Conservation (phyloP, 2,888 invertebrate genomes). For the Hyalella azteca region DNA sequence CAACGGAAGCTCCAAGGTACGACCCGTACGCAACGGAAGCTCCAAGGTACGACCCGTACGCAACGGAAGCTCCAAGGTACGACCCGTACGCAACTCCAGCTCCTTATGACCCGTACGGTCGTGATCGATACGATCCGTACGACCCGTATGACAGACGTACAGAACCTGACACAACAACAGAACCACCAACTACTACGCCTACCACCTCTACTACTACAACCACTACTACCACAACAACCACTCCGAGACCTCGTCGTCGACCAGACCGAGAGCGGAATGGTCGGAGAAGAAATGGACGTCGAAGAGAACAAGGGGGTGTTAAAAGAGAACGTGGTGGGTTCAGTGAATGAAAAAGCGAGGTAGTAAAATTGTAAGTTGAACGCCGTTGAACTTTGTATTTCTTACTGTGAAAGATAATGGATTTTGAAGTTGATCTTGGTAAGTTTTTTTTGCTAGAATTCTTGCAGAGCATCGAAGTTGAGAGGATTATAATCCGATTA, state of each 20-base stretch:
- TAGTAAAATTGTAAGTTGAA: too few relatives aligned
- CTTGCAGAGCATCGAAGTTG: too few relatives aligned
- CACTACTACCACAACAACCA: conserved; percentile 19
- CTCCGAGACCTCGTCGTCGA: conserved; percentile 21
- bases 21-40: conserved; percentile 29
- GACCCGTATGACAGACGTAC: conserved; percentile 42
- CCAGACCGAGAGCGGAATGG: conserved; percentile 23
- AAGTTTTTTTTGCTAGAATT: too few relatives aligned
- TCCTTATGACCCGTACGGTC: conserved; percentile 45
- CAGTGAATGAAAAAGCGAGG: too few relatives aligned
- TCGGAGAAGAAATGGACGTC: conserved; percentile 15
- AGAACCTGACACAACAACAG: conserved; percentile 13
- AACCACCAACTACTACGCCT: conserved; percentile 20
- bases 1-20: conserved; percentile 15
- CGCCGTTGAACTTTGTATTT: too few relatives aligned
- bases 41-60: conserved; percentile 16
- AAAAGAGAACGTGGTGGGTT: neutral
- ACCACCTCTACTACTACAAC: conserved; percentile 24
- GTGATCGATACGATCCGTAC: conserved; percentile 40
- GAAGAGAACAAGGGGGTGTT: conserved; percentile 3
- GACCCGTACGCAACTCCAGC: conserved; percentile 43
- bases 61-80: conserved; percentile 37
- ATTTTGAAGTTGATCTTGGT: too few relatives aligned
- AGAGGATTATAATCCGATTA: too few relatives aligned
- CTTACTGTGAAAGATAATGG: too few relatives aligned